A percentile compares a stretch with the other conserved stretches of the same genome.
phyloP scores from a whole-genome alignment of 2,797 vertebrate species.

The Silurus lanzhouensis region DNA sequence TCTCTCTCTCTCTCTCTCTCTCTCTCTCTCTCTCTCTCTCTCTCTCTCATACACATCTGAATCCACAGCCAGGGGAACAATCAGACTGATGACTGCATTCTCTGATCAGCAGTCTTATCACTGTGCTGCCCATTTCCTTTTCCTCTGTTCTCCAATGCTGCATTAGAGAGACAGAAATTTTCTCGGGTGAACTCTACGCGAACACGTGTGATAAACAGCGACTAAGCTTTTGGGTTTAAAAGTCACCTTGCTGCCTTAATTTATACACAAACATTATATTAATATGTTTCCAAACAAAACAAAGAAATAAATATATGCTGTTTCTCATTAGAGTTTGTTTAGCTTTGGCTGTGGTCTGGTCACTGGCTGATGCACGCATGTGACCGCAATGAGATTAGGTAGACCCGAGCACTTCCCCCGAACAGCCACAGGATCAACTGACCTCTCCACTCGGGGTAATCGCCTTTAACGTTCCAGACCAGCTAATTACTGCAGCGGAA shows the following conservation, averaged over 20 bases:
- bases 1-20: not conserved
- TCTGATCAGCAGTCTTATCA: constrained; percentile 45
- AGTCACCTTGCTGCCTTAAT: not conserved
- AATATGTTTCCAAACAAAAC: not conserved
- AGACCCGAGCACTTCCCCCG: not conserved
- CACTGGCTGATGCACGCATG: not conserved
- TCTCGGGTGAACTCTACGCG: not conserved
- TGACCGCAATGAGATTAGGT: constrained; percentile 26
- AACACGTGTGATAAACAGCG: constrained; percentile 5
- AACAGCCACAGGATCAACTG: constrained; percentile 21
- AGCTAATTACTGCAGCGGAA: constrained; percentile 12
- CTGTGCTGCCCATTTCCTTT: constrained; percentile 22
- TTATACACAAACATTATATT: not conserved
- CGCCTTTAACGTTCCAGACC: constrained; percentile 37
- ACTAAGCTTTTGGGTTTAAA: not conserved
- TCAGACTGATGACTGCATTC: constrained; percentile 39
- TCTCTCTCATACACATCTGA: not conserved
- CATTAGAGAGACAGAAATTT: constrained; percentile 17
- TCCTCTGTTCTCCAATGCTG: constrained; percentile 3
- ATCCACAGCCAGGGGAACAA: constrained; percentile 34
- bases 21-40: not conserved
- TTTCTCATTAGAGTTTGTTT: not conserved
- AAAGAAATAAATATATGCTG: not conserved
- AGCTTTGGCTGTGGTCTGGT: not conserved
- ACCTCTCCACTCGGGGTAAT: constrained; percentile 41